A percentile compares a stretch with the other conserved stretches of the same genome.
phyloP scores from a whole-genome alignment of 2,888 invertebrate species.

The Watsonalla cultraria region DNA sequence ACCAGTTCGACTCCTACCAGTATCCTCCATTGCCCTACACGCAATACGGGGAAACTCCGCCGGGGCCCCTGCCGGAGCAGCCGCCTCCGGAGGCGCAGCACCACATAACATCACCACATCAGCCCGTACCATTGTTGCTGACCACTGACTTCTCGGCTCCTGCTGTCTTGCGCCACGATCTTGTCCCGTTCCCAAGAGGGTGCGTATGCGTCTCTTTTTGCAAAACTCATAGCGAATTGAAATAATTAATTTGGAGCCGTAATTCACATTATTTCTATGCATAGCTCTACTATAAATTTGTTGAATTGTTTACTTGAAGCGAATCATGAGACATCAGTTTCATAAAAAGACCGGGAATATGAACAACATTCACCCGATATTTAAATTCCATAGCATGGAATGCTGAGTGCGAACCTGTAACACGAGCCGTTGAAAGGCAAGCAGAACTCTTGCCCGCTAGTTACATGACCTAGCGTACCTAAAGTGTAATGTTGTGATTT shows the following conservation, averaged over 20 bases:
- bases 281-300: no score
- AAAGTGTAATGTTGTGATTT: background rate
- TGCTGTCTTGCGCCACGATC: constrained; percentile 12
- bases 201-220: constrained; percentile 18
- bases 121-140: constrained; percentile 13
- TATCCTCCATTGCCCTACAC: constrained; percentile 26
- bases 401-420: background rate
- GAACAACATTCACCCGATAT: background rate
- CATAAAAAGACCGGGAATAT: background rate
- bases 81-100: constrained; percentile 12
- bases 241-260: constrained; percentile 7
- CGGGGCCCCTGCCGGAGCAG: constrained; percentile 14
- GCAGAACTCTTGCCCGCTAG: background rate
- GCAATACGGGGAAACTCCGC: constrained; percentile 21
- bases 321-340: no score
- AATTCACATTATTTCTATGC: no score
- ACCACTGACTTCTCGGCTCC: constrained; percentile 17
- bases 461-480: background rate
- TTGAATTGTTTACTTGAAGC: no score
- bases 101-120: constrained; percentile 19
- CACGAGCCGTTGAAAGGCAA: background rate
- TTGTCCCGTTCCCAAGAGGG: constrained; percentile 24
- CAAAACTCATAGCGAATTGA: constrained; percentile 3
- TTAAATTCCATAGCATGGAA: background rate
- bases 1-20: constrained; percentile 30